Evolutionary conservation across 2,797 vertebrate genomes (phyloP).

Genomic region (Poeciliopsis presidionis): DNA sequence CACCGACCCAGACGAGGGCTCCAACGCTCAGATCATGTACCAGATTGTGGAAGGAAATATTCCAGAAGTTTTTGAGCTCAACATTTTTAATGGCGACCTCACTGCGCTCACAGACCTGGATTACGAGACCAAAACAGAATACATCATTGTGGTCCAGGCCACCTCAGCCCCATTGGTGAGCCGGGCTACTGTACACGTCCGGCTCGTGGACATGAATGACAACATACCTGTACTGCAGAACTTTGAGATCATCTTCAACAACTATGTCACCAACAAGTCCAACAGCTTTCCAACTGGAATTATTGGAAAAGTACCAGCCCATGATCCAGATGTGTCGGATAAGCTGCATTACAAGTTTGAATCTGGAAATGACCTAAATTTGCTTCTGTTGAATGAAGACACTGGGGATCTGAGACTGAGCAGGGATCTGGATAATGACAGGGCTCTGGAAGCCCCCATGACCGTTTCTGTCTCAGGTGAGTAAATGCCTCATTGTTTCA

Average conservation of each 20-base stretch:
- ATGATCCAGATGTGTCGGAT: constrained; percentile 94
- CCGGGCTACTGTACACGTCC: constrained; percentile 91
- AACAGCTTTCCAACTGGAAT: constrained; percentile 95
- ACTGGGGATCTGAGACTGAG: constrained; percentile 94
- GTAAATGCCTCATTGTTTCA: constrained; percentile 10
- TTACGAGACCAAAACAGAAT: constrained; percentile 92
- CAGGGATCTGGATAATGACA: constrained; percentile 92
- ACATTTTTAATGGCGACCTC: constrained; percentile 94
- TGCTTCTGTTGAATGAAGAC: constrained; percentile 88
- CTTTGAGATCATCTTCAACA: constrained; percentile 99
- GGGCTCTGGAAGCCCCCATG: constrained; percentile 93
- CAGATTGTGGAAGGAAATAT: constrained; percentile 97
- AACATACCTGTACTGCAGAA: constrained; percentile 89
- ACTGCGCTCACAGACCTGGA: constrained; percentile 91
- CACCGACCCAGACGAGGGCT: constrained; percentile 92
- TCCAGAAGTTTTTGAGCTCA: constrained; percentile 94
- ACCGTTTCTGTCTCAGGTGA: constrained; percentile 95
- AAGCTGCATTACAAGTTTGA: constrained; percentile 90
- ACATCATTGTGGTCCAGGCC: constrained; percentile 95
- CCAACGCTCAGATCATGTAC: constrained; percentile 98
- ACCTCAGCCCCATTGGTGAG: constrained; percentile 96
- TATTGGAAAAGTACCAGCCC: constrained; percentile 94
- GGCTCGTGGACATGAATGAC: constrained; percentile 92
- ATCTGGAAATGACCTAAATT: constrained; percentile 91
- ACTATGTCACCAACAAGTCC: constrained; percentile 97